A percentile compares a stretch with the other conserved stretches of the same genome.
These are phyloP conservation scores for Sinocyclocheilus anshuiensis DNA, from an alignment of 2,113 vertebrate species.

Conservation along the genomic window DNA sequence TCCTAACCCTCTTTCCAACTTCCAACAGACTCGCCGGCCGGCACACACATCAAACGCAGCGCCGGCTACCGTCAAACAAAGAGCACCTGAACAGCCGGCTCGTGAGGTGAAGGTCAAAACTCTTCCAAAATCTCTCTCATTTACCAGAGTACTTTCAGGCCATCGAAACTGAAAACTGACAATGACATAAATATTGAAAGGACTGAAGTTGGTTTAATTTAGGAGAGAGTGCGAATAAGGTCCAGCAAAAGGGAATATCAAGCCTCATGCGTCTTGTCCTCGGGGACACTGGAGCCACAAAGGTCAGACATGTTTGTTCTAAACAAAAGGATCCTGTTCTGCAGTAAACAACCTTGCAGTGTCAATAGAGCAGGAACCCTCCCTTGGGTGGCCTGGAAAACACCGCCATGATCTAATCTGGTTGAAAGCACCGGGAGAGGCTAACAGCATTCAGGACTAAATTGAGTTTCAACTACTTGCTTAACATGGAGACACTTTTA, in stretches of 20 bases:
- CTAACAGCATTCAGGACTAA: conserved; percentile 37
- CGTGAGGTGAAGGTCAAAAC: conserved; percentile 31
- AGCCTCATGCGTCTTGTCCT: conserved; percentile 25
- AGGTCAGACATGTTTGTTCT: conserved; percentile 39
- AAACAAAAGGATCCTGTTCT: conserved; percentile 44
- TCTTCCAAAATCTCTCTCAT: conserved; percentile 17
- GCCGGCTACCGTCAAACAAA: conserved; percentile 41
- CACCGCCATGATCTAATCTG: conserved; percentile 15
- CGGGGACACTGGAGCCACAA: conserved; percentile 10
- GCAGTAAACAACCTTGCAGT: conserved; percentile 27
- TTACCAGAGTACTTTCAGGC: not conserved
- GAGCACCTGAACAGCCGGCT: conserved; percentile 26
- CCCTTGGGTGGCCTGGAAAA: conserved; percentile 14
- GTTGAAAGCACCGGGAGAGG: conserved; percentile 9
- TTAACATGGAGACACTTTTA: conserved; percentile 35
- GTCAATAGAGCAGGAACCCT: conserved; percentile 18
- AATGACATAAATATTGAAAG: conserved; percentile 21
- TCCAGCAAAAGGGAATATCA: conserved; percentile 13
- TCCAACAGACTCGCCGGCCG: conserved; percentile 1
- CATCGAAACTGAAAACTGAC: conserved; percentile 6
- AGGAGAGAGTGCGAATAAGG: not conserved
- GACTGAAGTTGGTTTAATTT: conserved; percentile 13
- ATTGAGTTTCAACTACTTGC: conserved; percentile 27
- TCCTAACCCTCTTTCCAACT: conserved; percentile 54
- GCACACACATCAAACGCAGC: conserved; percentile 16